Evolutionary conservation across 1,140 invertebrate genomes (phyloP).

Genomic region (Drosophila neocordata): DNA sequence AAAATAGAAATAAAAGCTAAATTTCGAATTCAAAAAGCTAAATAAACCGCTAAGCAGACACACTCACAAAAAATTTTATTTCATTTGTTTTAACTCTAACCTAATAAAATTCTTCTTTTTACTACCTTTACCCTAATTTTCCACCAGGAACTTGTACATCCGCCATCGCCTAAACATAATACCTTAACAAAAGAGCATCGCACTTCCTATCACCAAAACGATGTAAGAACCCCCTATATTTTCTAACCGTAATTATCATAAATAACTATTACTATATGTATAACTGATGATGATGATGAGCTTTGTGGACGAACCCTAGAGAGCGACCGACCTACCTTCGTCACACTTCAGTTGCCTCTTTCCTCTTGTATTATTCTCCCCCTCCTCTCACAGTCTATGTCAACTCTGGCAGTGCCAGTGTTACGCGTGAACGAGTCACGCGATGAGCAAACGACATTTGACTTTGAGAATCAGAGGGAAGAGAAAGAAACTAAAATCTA

Average conservation of each 20-base stretch:
- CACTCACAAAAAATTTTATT: no score
- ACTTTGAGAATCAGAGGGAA: not conserved
- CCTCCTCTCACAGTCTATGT: not conserved
- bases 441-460: constrained; percentile 38
- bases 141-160: constrained; percentile 72
- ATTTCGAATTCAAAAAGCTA: no score
- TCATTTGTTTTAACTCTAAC: constrained; percentile 35
- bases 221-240: constrained; percentile 76
- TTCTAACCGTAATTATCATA: constrained; percentile 37
- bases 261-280: constrained; percentile 21
- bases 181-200: constrained; percentile 78
- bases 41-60: no score
- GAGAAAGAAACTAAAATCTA: not conserved
- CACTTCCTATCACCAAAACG: constrained; percentile 78
- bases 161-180: constrained; percentile 82
- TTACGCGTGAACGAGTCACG: constrained; percentile 69
- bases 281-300: constrained; percentile 40
- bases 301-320: constrained; percentile 34
- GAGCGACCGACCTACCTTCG: constrained; percentile 7
- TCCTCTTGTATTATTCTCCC: no score
- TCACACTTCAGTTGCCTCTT: constrained; percentile 54
- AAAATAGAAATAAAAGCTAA: not conserved
- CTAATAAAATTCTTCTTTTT: constrained; percentile 32
- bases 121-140: constrained; percentile 25
- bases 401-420: constrained; percentile 13